Conservation (phyloP, 2,113 vertebrate species). For the Cephalopterus ornatus region DNA sequence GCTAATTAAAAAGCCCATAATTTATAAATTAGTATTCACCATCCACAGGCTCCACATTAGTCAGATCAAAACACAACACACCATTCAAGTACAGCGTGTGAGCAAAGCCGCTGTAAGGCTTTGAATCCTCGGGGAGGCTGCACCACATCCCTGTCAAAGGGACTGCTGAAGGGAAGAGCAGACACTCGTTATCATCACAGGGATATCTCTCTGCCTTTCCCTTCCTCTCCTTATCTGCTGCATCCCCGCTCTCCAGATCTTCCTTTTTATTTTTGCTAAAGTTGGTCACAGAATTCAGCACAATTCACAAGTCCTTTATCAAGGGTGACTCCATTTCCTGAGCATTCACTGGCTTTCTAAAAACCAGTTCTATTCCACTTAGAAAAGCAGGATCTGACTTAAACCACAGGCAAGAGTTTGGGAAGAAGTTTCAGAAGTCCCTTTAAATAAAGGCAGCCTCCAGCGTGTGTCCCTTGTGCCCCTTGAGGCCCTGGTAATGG, state of each 20-base stretch:
- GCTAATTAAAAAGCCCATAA: neutral
- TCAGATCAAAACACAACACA: neutral
- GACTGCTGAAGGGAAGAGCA: neutral
- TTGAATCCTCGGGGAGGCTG: neutral
- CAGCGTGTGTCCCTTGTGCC: rapidly evolving
- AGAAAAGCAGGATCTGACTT: neutral
- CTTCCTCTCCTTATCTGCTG: neutral
- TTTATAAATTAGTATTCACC: neutral
- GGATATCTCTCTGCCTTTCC: neutral
- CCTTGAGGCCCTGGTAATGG: rapidly evolving
- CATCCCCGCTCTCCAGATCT: neutral
- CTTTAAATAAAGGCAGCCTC: rapidly evolving
- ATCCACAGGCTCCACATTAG: neutral
- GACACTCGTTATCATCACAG: neutral
- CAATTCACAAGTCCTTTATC: neutral
- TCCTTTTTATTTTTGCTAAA: neutral
- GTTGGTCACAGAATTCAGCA: neutral
- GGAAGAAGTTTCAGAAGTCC: neutral
- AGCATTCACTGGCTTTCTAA: rapidly evolving
- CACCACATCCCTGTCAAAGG: neutral
- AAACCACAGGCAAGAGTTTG: neutral
- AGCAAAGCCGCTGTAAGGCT: neutral
- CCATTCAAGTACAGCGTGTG: rapidly evolving
- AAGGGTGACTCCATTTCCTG: rapidly evolving
- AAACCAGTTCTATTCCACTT: rapidly evolving